Evolutionary conservation across 2,888 invertebrate genomes (phyloP).

Genomic region (Sminthurides aquaticus): DNA sequence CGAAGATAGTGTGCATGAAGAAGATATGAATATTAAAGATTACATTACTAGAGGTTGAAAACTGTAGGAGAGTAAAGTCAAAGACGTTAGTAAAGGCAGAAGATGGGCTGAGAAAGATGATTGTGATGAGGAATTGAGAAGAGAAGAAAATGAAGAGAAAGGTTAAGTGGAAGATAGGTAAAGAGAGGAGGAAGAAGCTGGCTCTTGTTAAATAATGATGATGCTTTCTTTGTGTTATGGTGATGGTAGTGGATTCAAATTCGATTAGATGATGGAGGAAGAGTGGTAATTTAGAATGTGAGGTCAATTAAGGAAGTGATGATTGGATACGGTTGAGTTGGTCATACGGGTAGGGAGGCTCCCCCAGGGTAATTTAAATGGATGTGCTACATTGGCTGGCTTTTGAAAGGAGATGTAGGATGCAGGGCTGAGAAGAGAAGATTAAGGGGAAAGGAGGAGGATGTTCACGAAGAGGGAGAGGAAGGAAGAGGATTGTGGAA

Average conservation of each 20-base stretch:
- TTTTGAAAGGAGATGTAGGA: not conserved
- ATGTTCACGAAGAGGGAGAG: constrained; percentile 9
- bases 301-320: constrained; percentile 42
- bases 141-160: not conserved
- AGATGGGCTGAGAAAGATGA: too few species aligned
- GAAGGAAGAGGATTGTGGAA: constrained; percentile 11
- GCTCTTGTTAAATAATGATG: not conserved
- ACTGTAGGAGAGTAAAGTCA: not conserved
- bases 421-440: not conserved
- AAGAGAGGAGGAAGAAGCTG: not conserved
- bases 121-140: not conserved
- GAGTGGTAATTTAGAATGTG: constrained; percentile 22
- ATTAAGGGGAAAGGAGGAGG: not conserved
- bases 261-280: constrained; percentile 19
- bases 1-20: not conserved
- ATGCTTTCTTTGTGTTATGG: not conserved
- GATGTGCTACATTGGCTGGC: not conserved
- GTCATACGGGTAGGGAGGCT: not conserved
- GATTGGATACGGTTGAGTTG: constrained; percentile 26
- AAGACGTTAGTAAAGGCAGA: too few species aligned
- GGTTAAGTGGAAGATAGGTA: not conserved
- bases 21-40: not conserved
- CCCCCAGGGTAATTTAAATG: constrained; percentile 2
- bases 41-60: not conserved
- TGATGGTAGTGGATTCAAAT: constrained; percentile 14